These are phyloP conservation scores for Scaptomyza tumidula DNA, from an alignment of 2,888 invertebrate species.

Conservation along the genomic window DNA sequence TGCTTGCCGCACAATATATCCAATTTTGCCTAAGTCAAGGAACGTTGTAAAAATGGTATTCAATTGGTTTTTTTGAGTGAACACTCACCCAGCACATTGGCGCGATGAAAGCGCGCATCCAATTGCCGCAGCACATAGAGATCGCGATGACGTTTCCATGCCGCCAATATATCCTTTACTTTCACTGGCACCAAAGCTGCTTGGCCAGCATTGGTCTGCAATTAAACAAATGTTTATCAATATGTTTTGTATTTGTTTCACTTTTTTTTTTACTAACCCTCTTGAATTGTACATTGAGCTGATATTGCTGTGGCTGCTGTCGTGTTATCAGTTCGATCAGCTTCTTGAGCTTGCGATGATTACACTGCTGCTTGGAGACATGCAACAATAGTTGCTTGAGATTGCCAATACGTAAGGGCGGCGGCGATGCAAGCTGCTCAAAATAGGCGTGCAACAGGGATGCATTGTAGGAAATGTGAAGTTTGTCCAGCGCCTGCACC, in stretches of 20 bases:
- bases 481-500: slow-evolving; percentile 83
- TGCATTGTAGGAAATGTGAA: slow-evolving; percentile 81
- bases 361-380: slow-evolving; percentile 82
- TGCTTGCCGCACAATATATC: slow-evolving; percentile 83
- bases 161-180: slow-evolving; percentile 80
- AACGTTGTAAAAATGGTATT: neutral
- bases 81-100: slow-evolving; percentile 82
- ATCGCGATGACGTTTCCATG: slow-evolving; percentile 82
- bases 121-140: slow-evolving; percentile 78
- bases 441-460: slow-evolving; percentile 78
- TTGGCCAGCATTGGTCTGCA: slow-evolving; percentile 36
- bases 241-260: too few relatives aligned
- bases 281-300: slow-evolving; percentile 80
- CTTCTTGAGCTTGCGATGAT: slow-evolving; percentile 81
- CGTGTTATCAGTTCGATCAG: slow-evolving; percentile 79
- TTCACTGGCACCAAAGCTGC: slow-evolving; percentile 73
- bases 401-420: slow-evolving; percentile 52
- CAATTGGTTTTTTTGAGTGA: neutral
- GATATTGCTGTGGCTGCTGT: slow-evolving; percentile 67
- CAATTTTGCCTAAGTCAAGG: slow-evolving; percentile 81
- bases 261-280: slow-evolving; percentile 61
- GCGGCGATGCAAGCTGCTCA: slow-evolving; percentile 48
- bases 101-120: slow-evolving; percentile 81
- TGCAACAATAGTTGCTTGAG: slow-evolving; percentile 81
- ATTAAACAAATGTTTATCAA: neutral